Base-by-base conservation (phyloP, 2,888 invertebrate species). In the Leptothorax acervorum region DNA sequence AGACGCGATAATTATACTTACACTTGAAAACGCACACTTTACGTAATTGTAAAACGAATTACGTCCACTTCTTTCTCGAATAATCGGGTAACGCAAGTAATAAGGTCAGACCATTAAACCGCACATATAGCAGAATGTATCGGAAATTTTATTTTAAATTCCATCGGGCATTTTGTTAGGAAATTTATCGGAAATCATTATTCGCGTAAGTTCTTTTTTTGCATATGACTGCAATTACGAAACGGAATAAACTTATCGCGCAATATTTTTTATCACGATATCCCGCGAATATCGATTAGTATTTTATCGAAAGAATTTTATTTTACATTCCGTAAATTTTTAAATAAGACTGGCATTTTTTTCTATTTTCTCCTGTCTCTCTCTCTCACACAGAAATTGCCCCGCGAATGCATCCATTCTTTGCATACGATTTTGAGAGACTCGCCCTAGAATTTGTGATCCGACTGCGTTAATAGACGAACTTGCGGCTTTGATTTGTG, bases 141-240 rank as follows among this genome's bases (percentile, higher is more conserved):
- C 4, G n/a, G 42, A 48, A 63, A 48, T 48, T 55, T 71, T 18
- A 42, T 66, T 66, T 66, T 45, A 45, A 66, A 66, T 66, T 66
- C 15, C 1, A 66, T 11, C 15, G 8, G 15, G 18, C 42, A 66
- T 28, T 45, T 23, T 42, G 15, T 45, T 55, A 3, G 18, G 1
- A 39, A 55, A 28, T 55, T 70, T 71, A 71, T 42, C n/a, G 71
- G 18, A 57, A 60, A 63, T 48, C 15, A 62, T 75, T 66, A 35
- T 39, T 48, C 4, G 48, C 31, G 18, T 15, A n/a, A 65, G 0
- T 48, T 42, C 15, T 39, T 15, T 18, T 3, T 3, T 2, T 23
- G 23, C 23, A 3, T n/a, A 9, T 23, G 23, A 35, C 2, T 48
- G 9, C 3, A 42, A 31, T 62, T 18, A n/a, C n/a, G 31, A 60